Conservation (phyloP, 53 echinoderm and acorn worm species). For the Stichopus horrens region DNA sequence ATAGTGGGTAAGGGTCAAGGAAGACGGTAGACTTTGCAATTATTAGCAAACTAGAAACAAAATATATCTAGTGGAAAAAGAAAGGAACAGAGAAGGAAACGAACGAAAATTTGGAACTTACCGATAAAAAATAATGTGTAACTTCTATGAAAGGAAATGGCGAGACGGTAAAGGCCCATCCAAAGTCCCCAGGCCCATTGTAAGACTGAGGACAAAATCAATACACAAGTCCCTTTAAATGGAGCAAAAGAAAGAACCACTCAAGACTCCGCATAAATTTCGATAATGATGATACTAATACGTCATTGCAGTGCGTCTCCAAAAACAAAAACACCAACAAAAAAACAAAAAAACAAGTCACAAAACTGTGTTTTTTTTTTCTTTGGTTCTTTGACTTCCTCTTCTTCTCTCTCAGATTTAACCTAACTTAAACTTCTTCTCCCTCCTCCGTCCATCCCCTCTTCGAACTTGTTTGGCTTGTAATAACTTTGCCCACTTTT, state of each 20-base stretch:
- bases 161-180: neutral
- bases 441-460: too few relatives aligned
- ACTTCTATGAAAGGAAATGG: neutral
- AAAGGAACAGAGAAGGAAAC: neutral
- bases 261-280: neutral
- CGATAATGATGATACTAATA: neutral
- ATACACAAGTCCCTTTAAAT: neutral
- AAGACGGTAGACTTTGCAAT: neutral
- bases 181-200: neutral
- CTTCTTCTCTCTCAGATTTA: too few relatives aligned
- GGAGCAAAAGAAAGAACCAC: neutral
- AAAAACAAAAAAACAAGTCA: neutral
- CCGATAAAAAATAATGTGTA: neutral
- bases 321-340: neutral
- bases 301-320: neutral
- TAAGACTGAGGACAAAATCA: neutral
- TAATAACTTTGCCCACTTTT: too few relatives aligned
- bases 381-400: too few relatives aligned
- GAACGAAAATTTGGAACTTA: neutral
- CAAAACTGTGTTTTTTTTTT: too few relatives aligned
- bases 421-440: too few relatives aligned
- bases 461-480: too few relatives aligned
- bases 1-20: neutral
- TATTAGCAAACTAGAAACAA: too few relatives aligned
- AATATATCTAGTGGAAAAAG: too few relatives aligned